Percentiles rank a stretch among this genome's conserved stretches.
phyloP scores from a whole-genome alignment of 2,113 vertebrate species.

The Corynorhinus townsendii region DNA sequence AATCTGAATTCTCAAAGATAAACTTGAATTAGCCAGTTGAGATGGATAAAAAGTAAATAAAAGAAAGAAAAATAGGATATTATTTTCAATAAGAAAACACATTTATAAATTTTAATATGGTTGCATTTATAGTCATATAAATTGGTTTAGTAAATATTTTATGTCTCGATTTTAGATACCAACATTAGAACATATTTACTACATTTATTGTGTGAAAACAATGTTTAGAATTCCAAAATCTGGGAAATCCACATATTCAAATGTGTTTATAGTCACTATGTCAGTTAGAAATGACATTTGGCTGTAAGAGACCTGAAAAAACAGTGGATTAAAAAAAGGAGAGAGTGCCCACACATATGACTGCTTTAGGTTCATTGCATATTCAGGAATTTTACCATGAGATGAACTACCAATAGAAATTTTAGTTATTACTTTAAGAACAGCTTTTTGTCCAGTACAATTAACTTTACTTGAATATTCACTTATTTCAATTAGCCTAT shows the following conservation, averaged over 20 bases:
- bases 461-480: too few species aligned
- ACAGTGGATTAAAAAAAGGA: not conserved
- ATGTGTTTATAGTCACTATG: not conserved
- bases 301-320: not conserved
- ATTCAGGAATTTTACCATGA: too few species aligned
- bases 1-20: not conserved
- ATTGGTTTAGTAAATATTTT: not conserved
- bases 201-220: constrained; percentile 1
- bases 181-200: not conserved
- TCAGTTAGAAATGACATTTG: not conserved
- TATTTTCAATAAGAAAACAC: not conserved
- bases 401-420: too few species aligned
- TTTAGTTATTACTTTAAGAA: too few species aligned
- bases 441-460: too few species aligned
- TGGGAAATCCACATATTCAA: not conserved
- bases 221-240: not conserved
- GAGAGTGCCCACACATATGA: too few species aligned
- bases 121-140: not conserved
- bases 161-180: not conserved
- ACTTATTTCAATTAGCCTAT: too few species aligned
- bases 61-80: not conserved
- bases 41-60: not conserved
- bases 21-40: not conserved
- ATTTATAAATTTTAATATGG: not conserved
- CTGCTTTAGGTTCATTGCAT: too few species aligned